Evolutionary conservation across 2,888 invertebrate species (phyloP).

Genomic region (Torymus texanus): DNA sequence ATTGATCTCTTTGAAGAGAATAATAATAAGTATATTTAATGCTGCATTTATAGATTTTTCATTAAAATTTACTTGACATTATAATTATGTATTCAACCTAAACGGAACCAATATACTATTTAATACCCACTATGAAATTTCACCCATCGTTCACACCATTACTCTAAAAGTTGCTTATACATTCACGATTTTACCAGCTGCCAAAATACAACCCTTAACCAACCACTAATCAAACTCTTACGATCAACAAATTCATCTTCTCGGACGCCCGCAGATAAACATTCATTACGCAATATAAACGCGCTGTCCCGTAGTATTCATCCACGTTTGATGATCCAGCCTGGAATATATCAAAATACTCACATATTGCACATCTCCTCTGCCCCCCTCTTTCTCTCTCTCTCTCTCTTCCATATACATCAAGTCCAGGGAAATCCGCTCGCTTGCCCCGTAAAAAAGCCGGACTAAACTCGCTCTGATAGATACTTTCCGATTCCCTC

Average conservation of each 20-base stretch:
- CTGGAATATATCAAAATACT: constrained; percentile 19
- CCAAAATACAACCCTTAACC: background rate
- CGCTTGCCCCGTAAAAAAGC: background rate
- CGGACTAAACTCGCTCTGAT: constrained; percentile 9
- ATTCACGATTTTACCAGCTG: no score
- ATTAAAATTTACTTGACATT: no score
- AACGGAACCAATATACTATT: no score
- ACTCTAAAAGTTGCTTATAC: no score
- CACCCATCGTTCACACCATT: no score
- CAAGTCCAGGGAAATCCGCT: constrained; percentile 33
- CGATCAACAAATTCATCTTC: constrained; percentile 21
- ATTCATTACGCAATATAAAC: constrained; percentile 18
- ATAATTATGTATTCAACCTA: no score
- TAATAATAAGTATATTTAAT: no score
- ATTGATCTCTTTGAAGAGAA: no score
- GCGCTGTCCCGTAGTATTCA: constrained; percentile 1
- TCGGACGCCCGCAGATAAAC: constrained; percentile 1
- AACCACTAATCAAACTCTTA: background rate
- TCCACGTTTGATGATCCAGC: constrained; percentile 20
- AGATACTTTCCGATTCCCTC: constrained; percentile 42
- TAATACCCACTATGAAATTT: no score
- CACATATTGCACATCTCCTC: no score
- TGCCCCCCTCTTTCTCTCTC: background rate
- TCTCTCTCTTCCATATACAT: constrained; percentile 13
- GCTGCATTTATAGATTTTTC: no score